Conservation (phyloP, 2,113 vertebrate genomes). For the Cyprinodon tularosa region DNA sequence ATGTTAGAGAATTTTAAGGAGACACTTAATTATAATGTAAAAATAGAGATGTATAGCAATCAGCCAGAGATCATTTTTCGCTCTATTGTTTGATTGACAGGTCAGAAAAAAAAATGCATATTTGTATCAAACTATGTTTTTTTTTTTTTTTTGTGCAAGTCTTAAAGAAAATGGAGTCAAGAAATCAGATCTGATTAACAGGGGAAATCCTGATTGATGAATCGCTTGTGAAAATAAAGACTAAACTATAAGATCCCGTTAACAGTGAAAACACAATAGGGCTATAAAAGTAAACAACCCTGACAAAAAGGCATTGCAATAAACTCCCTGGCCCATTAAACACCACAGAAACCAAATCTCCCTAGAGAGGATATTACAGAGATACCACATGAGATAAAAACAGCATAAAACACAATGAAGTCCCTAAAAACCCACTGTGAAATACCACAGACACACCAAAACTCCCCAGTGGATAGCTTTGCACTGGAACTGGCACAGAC, state of each 20-base stretch:
- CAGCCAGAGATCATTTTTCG: neutral
- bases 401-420: constrained; percentile 26
- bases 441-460: constrained; percentile 24
- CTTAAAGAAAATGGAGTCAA: neutral
- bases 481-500: constrained; percentile 5
- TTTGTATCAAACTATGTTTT: neutral
- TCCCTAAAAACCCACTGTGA: constrained; percentile 24
- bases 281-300: constrained; percentile 7
- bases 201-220: neutral
- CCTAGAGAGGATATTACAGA: constrained; percentile 20
- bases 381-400: constrained; percentile 46
- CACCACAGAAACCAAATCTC: constrained; percentile 20
- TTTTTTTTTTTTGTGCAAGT: neutral
- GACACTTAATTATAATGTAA: neutral
- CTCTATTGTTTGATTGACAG: neutral
- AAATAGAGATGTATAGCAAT: neutral
- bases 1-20: neutral
- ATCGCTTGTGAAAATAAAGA: neutral
- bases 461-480: constrained; percentile 24
- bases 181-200: neutral
- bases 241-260: neutral
- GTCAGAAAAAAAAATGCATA: too few relatives aligned
- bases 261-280: neutral
- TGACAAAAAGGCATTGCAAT: constrained; percentile 14
- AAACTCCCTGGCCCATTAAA: constrained; percentile 4